These are phyloP conservation scores for Crotalus tigris DNA, from an alignment of 2,113 vertebrate species.

Conservation along the genomic window DNA sequence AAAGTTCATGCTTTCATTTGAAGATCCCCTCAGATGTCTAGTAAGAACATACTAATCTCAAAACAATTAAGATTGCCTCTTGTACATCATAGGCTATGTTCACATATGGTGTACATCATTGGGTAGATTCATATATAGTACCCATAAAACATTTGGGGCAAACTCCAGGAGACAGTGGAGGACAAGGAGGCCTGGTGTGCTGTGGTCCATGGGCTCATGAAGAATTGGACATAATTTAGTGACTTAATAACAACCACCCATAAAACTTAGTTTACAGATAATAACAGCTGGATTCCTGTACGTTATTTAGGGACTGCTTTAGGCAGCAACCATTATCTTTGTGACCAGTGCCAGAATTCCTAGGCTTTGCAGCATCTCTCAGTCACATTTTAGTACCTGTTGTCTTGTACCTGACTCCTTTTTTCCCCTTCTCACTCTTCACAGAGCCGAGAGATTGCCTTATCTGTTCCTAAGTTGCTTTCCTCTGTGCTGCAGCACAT, in stretches of 20 bases:
- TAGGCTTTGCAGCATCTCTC: not conserved
- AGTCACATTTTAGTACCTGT: not conserved
- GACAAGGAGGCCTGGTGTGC: not conserved
- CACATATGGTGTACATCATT: not conserved
- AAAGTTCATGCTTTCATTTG: not conserved
- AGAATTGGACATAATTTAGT: not conserved
- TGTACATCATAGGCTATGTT: not conserved
- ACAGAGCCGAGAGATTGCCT: not conserved
- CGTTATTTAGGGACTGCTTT: not conserved
- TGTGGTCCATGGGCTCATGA: not conserved
- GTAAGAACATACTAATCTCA: not conserved
- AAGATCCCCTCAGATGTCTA: not conserved
- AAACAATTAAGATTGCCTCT: not conserved
- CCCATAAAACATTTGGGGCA: not conserved
- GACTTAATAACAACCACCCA: not conserved
- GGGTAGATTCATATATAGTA: not conserved
- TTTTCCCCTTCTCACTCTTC: not conserved
- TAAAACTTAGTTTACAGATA: not conserved
- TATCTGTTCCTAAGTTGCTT: not conserved
- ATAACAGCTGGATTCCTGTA: not conserved
- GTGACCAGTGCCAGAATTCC: not conserved
- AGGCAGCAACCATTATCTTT: not conserved
- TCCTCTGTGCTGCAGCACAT: not conserved
- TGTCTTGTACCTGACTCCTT: not conserved
- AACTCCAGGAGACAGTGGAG: not conserved